phyloP scores from a whole-genome alignment of 2,113 vertebrate species.

The Trogon melanurus region DNA sequence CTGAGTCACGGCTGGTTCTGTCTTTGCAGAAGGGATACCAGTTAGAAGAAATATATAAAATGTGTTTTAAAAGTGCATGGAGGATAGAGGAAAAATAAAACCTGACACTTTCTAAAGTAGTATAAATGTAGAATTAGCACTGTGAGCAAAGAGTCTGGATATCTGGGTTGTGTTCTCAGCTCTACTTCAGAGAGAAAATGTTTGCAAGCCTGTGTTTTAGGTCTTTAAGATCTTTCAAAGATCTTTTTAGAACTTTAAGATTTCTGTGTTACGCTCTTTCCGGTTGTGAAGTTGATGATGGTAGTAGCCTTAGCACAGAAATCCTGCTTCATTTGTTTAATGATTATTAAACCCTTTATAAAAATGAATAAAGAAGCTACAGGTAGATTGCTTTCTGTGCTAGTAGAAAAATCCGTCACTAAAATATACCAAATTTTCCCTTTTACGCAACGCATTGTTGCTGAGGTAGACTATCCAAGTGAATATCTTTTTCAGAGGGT shows the following conservation, averaged over 20 bases:
- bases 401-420: background rate
- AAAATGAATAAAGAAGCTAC: background rate
- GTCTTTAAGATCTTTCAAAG: too few species aligned
- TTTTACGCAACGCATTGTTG: background rate
- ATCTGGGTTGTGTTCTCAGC: background rate
- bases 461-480: background rate
- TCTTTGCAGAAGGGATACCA: background rate
- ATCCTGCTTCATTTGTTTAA: background rate
- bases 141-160: background rate
- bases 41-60: background rate
- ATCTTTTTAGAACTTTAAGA: background rate
- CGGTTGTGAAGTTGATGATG: background rate
- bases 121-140: background rate
- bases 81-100: background rate
- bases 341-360: background rate
- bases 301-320: background rate
- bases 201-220: background rate
- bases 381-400: background rate
- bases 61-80: background rate
- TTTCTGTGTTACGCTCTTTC: background rate
- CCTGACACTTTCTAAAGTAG: background rate
- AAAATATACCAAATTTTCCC: background rate
- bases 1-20: conserved; percentile 3
- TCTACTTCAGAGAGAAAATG: background rate
- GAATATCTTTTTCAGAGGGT: background rate